phyloP scores from a whole-genome alignment of 1,140 invertebrate species.

The Pectinophora gossypiella region DNA sequence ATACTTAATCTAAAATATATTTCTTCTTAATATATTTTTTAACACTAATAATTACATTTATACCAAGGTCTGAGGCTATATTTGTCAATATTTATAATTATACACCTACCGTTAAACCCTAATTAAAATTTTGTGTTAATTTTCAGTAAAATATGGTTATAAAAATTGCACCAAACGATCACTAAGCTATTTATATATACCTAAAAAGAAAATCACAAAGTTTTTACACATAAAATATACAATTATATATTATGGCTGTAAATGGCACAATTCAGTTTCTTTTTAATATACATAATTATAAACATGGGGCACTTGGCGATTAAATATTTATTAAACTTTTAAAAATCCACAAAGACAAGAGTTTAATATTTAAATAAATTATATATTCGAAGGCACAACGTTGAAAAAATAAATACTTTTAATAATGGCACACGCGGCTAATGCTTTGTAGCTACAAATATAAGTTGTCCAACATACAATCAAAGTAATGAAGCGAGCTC shows the following conservation, averaged over 20 bases:
- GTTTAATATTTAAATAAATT: not conserved
- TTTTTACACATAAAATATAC: slow-evolving; percentile 7
- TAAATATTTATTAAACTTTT: not conserved
- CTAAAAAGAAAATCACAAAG: slow-evolving; percentile 9
- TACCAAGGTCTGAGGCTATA: not conserved
- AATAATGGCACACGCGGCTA: slow-evolving; percentile 17
- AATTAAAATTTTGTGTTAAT: not conserved
- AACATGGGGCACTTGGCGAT: not conserved
- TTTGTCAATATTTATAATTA: slow-evolving; percentile 9
- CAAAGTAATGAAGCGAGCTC: not conserved
- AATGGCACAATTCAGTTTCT: slow-evolving; percentile 13
- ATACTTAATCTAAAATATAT: not conserved
- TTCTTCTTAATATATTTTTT: not conserved
- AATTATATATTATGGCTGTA: slow-evolving; percentile 3
- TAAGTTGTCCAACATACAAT: not conserved
- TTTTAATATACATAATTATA: not conserved
- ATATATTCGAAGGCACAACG: slow-evolving; percentile 14
- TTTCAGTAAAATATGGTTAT: slow-evolving; percentile 8
- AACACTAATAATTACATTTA: not conserved
- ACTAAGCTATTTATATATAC: slow-evolving; percentile 9
- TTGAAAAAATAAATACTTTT: slow-evolving; percentile 11
- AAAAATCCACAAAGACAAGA: not conserved
- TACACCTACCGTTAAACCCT: no score
- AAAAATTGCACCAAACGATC: slow-evolving; percentile 15
- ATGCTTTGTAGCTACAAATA: slow-evolving; percentile 13